Base-by-base conservation (phyloP, 2,113 vertebrate genomes). In the Perccottus glenii region DNA sequence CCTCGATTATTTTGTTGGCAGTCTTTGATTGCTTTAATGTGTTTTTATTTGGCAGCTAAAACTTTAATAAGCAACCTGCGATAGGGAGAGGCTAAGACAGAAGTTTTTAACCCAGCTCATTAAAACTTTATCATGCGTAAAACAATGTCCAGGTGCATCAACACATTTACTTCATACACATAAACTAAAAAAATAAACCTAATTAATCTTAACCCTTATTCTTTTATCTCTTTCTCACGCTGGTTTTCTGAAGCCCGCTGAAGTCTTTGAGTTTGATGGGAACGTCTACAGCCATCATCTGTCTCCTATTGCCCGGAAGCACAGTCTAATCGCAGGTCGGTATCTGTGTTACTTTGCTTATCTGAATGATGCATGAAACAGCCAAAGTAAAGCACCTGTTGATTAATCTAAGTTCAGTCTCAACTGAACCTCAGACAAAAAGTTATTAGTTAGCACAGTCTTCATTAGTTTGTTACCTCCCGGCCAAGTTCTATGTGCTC, bases 271-370 rank as follows among this genome's bases (percentile, higher is more conserved):
- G 79, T 98, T 99, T 90, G 96, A 98, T 49, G 95, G 86, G 60
- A 96, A 93, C 35, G 91, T 99, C 73, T 99, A 99, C 80, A 94
- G 94, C 81, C 98, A 99, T 86, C 96, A 99, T 73, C 94, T 98
- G 93, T 99, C 96, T 80, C 94, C 96, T 66, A 70, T 96, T 42
- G 95, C 96, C 78, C 95, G 92, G 75, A 96, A 95, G 56, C 97
- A 99, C 87, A 96, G 94, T 85, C 94, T 99, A 72, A 90, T 99
- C 86, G 98, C 97, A 95, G 96, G 96, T 99, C 83, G 60, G 92
- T 76, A 36, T 61, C 10, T 67, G 4, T 14, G 19, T 11, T 12
- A 19, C 19, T 64, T 67, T 47, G 6, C 10, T 64, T 33, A 60
- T 56, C 8, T 60, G 5, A 42, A 15, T 60, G n/a, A 36, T 0